Evolutionary conservation across 2,113 vertebrate genomes (phyloP), one percentile per base, ranked within the genome.

Genomic region (Galeopterus variegatus): DNA sequence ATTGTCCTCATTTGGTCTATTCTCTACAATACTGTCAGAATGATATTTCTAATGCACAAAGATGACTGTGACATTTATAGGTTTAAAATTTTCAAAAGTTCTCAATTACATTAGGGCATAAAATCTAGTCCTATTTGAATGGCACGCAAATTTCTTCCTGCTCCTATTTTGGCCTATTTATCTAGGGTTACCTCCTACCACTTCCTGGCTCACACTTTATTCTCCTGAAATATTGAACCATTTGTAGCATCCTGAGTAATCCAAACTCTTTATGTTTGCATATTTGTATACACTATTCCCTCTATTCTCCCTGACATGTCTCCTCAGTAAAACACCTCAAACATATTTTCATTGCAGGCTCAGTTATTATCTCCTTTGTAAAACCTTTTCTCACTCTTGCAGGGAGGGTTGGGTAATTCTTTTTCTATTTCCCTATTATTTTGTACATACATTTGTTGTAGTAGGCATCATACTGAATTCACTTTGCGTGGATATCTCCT

Each of bases 361-460:
- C 23, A 86, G 50, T 64, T 64, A 50, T 79, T 70, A 14, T 17
- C 7, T 87, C 15, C 65, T 70, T 52, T 64, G 6, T 62, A 50
- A 88, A 72, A 9, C 17, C 24, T 80, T 54, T 24, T 75, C 24
- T 79, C 10, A 11, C 3, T 67, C 21, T 54, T 69, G 65, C 3
- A 31, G 58, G 60, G 62, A 84, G 31, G 15, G 26, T 54, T 81
- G 86, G 6, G 33, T 82, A 69, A 87, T 80, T 41, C 41, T 50
- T 72, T 82, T 65, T n/a, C 19, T 89, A 48, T 81, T 93, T 88
- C 64, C 33, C 15, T 31, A 58, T 67, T 97, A 91, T 72, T 91
- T 76, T 91, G 15, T 80, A 76, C 33, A n/a, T 31, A 58, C 45
- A 70, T 82, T 76, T 79, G 67, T 77, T 77, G 50, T 36, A 92